Percentiles rank a stretch among this genome's conserved stretches.
Conservation (phyloP, 2,888 invertebrate species). For the Drosophila rellima region DNA sequence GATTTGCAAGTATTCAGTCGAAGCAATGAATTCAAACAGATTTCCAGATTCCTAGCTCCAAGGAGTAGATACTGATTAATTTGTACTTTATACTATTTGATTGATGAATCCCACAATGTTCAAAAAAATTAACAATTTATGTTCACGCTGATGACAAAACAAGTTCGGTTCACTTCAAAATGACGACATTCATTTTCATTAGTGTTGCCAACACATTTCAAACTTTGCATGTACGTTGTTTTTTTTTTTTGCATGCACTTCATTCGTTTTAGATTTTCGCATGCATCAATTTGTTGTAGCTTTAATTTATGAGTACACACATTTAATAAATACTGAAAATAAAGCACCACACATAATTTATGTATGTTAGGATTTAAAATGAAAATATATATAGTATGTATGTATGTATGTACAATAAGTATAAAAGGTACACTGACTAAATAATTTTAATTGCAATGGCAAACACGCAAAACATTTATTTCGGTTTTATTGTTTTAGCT, state of each 20-base stretch:
- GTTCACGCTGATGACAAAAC: conserved; percentile 1
- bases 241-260: conserved; percentile 11
- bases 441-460: conserved; percentile 59
- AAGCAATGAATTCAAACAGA: conserved; percentile 3
- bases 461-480: conserved; percentile 68
- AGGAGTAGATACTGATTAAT: neutral
- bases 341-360: conserved; percentile 35
- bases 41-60: neutral
- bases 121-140: neutral
- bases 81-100: neutral
- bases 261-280: conserved; percentile 33
- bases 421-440: conserved; percentile 69
- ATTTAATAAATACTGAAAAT: conserved; percentile 27
- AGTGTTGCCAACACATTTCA: conserved; percentile 13
- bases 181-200: neutral
- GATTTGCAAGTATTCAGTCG: neutral
- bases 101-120: conserved; percentile 5
- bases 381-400: conserved; percentile 42
- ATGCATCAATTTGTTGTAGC: conserved; percentile 47
- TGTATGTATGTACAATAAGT: conserved; percentile 54
- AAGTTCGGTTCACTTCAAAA: conserved; percentile 3
- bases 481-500: conserved; percentile 46
- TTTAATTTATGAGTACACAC: conserved; percentile 36
- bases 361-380: conserved; percentile 37
- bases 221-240: neutral